Evolutionary conservation across 1,140 invertebrate species (phyloP), one percentile per base, ranked within the genome.

Genomic region (Pygmarrhopalites habei): DNA sequence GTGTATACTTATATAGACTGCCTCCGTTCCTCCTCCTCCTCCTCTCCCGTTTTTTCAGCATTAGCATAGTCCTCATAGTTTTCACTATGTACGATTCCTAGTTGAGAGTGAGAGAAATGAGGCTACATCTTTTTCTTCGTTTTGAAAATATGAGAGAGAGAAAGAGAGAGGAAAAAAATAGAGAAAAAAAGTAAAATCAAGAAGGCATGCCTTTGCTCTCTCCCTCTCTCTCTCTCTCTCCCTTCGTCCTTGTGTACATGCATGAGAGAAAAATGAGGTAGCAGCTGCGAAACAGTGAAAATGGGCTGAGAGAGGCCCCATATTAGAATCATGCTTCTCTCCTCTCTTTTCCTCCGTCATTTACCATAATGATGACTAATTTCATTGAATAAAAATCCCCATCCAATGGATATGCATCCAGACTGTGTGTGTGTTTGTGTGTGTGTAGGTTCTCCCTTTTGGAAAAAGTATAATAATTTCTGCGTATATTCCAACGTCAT

Each of bases 271-370:
- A 68, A 64, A 62, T 62, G 67, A 55, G 63, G 63, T 60, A 68
- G 67, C 67, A 68, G 67, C 62, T 68, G 67, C 49, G 57, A 62
- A 65, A 64, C 58, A 65, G 63, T 68, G 62, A 60, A 62, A 68
- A 65, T 68, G 63, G 59, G 63, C 55, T 65, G 49, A 58, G 55
- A 62, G 60, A 19, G 41, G 52, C 52, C 51, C 53, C 57, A 53
- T 60, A 58, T 51, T 58, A 58, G 47, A 29, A 44, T 21, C 23
- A 44, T 28, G 19, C 19, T n/a, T n/a, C 10, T 26, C 28, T 28
- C 35, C 52, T 60, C 30, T 55, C 32, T 59, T 25, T 44, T 32
- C 29, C 57, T 55, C 47, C 32, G 32, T 59, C 61, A 63, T 63
- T 63, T 63, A 57, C 53, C 39, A 41, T 64, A 65, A 65, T 65